These are phyloP conservation scores for Embidobia sp. DNA, from an alignment of 2,888 invertebrate species.

Conservation along the genomic window DNA sequence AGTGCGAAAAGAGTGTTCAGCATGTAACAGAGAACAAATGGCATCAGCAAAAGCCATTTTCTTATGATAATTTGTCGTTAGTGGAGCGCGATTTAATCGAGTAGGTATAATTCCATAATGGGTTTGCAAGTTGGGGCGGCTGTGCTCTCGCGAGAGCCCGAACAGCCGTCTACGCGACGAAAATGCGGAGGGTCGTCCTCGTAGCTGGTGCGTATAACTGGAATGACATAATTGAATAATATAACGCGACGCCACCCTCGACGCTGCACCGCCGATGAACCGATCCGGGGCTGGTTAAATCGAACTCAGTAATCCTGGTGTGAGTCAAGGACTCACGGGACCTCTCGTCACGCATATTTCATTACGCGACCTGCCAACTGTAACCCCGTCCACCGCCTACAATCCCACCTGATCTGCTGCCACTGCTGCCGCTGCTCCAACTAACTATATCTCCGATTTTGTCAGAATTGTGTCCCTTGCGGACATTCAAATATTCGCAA, in stretches of 20 bases:
- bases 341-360: conserved; percentile 80
- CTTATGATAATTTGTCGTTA: conserved; percentile 79
- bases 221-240: conserved; percentile 81
- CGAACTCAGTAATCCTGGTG: conserved; percentile 75
- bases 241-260: conserved; percentile 75
- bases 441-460: conserved; percentile 56
- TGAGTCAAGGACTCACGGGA: conserved; percentile 77
- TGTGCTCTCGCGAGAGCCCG: conserved; percentile 64
- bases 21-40: conserved; percentile 50
- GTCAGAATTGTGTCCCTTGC: conserved; percentile 51
- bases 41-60: conserved; percentile 72
- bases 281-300: conserved; percentile 64
- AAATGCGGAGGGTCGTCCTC: conserved; percentile 63
- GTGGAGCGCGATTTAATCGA: conserved; percentile 78
- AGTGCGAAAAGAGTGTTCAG: conserved; percentile 23
- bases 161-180: conserved; percentile 56
- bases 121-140: conserved; percentile 68
- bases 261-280: conserved; percentile 64
- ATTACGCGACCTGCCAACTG: conserved; percentile 76
- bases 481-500: conserved; percentile 61
- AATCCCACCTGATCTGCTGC: conserved; percentile 55
- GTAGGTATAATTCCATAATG: conserved; percentile 80
- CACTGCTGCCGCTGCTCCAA: conserved; percentile 24
- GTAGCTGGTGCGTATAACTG: conserved; percentile 76
- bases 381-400: conserved; percentile 66